A percentile compares a stretch with the other conserved stretches of the same genome.
These are phyloP conservation scores for Xyrichtys novacula DNA, from an alignment of 2,797 vertebrate genomes.

Conservation along the genomic window DNA sequence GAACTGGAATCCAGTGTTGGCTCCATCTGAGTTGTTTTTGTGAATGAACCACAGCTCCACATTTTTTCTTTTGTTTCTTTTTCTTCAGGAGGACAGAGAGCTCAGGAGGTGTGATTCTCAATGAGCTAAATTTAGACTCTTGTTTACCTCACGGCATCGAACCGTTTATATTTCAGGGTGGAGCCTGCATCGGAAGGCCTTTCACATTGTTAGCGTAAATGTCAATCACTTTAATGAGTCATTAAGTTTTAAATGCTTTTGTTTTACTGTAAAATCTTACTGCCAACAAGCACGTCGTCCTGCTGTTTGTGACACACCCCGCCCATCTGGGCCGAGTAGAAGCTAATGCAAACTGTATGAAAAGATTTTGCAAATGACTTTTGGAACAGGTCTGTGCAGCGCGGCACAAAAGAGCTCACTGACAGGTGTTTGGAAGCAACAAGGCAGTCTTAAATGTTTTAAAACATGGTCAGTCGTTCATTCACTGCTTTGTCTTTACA, in stretches of 20 bases:
- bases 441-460: background rate
- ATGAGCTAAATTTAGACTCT: conserved; percentile 37
- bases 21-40: too few relatives aligned
- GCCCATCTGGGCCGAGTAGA: conserved; percentile 35
- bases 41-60: background rate
- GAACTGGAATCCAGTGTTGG: too few relatives aligned
- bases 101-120: conserved; percentile 1
- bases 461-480: background rate
- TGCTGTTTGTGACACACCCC: conserved; percentile 25
- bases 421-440: conserved; percentile 23
- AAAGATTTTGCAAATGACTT: conserved; percentile 11
- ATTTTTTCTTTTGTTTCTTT: background rate
- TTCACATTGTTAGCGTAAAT: conserved; percentile 12
- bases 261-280: conserved; percentile 19
- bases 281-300: conserved; percentile 35
- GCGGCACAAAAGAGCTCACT: conserved; percentile 34
- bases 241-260: conserved; percentile 21
- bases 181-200: background rate
- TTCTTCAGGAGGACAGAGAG: conserved; percentile 5
- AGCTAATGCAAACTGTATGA: conserved; percentile 14
- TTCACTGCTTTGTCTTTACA: background rate
- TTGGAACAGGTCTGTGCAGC: conserved; percentile 56
- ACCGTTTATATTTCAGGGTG: conserved; percentile 9
- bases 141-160: conserved; percentile 15
- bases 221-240: conserved; percentile 31